Evolutionary conservation across 2,113 vertebrate species (phyloP).

Genomic region (Lichenostomus cassidix): DNA sequence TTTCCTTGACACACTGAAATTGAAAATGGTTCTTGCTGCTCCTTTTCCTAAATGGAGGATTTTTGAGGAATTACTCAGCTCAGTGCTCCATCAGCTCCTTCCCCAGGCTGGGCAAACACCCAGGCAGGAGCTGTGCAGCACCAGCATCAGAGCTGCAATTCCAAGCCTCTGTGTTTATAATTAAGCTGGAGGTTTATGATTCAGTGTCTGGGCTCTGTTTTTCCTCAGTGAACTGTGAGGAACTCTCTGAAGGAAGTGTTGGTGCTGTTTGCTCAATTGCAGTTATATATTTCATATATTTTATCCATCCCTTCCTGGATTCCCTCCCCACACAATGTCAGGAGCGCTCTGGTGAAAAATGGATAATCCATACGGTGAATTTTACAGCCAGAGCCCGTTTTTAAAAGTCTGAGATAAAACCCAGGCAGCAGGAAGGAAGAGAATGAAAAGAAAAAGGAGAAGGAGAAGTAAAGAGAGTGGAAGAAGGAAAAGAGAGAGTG

Average conservation of each 20-base stretch:
- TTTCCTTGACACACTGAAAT: slow-evolving; percentile 14
- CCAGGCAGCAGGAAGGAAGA: not conserved
- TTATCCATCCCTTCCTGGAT: not conserved
- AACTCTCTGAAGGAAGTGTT: slow-evolving; percentile 26
- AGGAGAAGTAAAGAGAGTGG: not conserved
- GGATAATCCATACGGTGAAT: slow-evolving; percentile 39
- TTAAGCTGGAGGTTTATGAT: slow-evolving; percentile 41
- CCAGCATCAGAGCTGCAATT: not conserved
- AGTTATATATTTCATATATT: not conserved
- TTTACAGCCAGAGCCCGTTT: slow-evolving; percentile 42
- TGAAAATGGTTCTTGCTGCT: not conserved
- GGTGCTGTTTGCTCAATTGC: slow-evolving; percentile 28
- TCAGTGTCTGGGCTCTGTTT: slow-evolving; percentile 47
- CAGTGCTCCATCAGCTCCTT: slow-evolving; percentile 3
- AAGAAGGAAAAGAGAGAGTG: not conserved
- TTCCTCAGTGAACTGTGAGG: slow-evolving; percentile 17
- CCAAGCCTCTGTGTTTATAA: not conserved
- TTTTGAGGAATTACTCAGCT: slow-evolving; percentile 41
- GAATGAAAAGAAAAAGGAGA: not conserved
- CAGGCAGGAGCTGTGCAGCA: not conserved
- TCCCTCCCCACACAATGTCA: slow-evolving; percentile 7
- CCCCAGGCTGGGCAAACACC: not conserved
- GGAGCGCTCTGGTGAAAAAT: slow-evolving; percentile 49
- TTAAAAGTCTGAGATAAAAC: slow-evolving; percentile 41
- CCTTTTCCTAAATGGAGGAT: slow-evolving; percentile 5